Base-by-base conservation (phyloP, 2,113 vertebrate species). In the Sigmodon hispidus region DNA sequence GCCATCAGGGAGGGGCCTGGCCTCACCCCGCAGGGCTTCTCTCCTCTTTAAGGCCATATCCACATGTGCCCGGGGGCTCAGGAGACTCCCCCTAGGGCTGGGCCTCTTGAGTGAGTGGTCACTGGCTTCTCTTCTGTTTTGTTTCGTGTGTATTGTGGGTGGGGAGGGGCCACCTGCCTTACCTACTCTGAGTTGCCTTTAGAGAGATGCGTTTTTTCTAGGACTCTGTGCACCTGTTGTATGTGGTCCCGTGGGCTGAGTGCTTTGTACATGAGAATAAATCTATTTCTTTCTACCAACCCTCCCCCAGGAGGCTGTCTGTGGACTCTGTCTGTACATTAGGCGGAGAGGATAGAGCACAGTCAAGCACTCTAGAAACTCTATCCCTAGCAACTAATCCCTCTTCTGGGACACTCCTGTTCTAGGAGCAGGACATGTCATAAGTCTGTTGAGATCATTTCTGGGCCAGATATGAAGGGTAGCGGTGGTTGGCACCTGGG, bases 151-250 rank as follows among this genome's bases (percentile, higher is more conserved):
- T 94, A 91, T 96, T n/a, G 34, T 88, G 0, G 97, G 91, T 92
- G 34, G 16, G 98, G 40, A 91, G 96, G 87, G 67, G 94, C 95
- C 96, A 87, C 97, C 97, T 98, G 97, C 98, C 98, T 98, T 98
- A 98, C 94, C 91, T 96, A 96, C 96, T 97, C 97, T 90, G 93
- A 97, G 97, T 97, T 96, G 98, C 98, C 97, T 98, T 98, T 97
- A 96, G 96, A 95, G 83, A 95, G 94, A 95, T 52, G 92, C 29
- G 67, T 97, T 97, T 96, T 77, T 96, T 97, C 92, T 96, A 97
- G 96, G 90, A 96, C 91, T 96, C 72, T 96, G 96, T 94, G 94
- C 95, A 96, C 86, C 96, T 97, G 93, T 97, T 94, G 96, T 97
- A 79, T 90, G 94, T 96, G 94, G 96, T 97, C 95, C 87, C 0